A percentile compares a stretch with the other conserved stretches of the same genome.
phyloP scores from a whole-genome alignment of 2,113 vertebrate genomes.

The Austrofundulus limnaeus region DNA sequence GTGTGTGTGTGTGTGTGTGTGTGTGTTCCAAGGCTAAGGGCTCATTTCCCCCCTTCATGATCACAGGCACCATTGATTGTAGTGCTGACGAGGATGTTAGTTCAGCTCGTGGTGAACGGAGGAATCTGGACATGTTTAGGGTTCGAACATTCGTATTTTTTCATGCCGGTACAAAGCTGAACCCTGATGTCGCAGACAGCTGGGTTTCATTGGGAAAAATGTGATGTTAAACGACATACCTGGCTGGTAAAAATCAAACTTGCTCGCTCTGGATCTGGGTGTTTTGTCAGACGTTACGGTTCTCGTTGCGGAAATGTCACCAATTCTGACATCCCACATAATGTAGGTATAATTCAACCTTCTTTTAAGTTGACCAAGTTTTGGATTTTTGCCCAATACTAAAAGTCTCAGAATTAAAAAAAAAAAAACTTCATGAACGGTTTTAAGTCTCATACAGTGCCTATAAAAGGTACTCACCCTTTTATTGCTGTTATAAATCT shows the following conservation, averaged over 20 bases:
- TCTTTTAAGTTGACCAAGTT: not conserved
- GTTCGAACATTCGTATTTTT: conserved; percentile 71
- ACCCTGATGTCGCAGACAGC: conserved; percentile 67
- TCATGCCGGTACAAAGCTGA: conserved; percentile 64
- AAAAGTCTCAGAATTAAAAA: not conserved
- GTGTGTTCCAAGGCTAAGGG: conserved; percentile 63
- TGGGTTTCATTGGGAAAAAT: conserved; percentile 72
- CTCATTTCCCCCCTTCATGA: conserved; percentile 74
- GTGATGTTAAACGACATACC: conserved; percentile 74
- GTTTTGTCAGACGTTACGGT: not conserved
- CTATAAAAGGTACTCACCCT: too few species aligned
- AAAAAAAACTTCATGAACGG: too few species aligned
- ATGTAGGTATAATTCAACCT: not conserved
- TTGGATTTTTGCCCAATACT: not conserved
- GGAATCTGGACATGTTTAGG: conserved; percentile 78
- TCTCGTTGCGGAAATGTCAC: not conserved
- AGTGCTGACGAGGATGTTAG: conserved; percentile 66
- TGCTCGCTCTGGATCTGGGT: conserved; percentile 29
- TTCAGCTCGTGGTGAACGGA: conserved; percentile 59
- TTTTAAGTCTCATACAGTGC: not conserved
- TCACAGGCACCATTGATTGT: conserved; percentile 75
- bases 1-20: conserved; percentile 20
- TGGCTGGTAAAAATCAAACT: conserved; percentile 54
- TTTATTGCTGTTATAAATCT: too few species aligned
- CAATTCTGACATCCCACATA: not conserved